phyloP scores from a whole-genome alignment of 2,888 invertebrate species.

The Dynastes tityus region DNA sequence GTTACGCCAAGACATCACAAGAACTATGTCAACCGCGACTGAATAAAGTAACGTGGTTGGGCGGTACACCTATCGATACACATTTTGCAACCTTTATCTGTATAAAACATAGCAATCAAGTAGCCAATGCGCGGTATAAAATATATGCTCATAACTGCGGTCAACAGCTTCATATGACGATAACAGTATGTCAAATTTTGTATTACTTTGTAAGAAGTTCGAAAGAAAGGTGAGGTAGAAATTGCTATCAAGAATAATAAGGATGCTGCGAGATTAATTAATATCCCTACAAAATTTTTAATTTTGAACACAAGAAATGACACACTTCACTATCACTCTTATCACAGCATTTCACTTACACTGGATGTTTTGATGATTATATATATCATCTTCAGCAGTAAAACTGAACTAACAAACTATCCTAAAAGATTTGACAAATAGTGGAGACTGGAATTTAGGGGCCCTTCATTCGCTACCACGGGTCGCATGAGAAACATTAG shows the following conservation, averaged over 20 bases:
- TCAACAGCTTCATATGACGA: constrained; percentile 30
- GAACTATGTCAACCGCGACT: neutral
- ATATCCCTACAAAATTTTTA: no score
- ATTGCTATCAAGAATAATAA: neutral
- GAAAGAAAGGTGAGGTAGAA: constrained; percentile 31
- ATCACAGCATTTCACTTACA: no score
- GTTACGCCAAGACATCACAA: neutral
- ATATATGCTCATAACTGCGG: constrained; percentile 27
- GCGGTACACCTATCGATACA: constrained; percentile 4
- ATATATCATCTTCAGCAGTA: no score
- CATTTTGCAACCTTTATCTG: neutral
- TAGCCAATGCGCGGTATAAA: constrained; percentile 26
- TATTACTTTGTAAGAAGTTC: neutral
- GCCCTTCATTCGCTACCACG: no score
- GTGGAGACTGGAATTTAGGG: no score
- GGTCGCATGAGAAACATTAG: no score
- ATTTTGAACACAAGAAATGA: no score
- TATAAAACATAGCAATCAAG: constrained; percentile 23
- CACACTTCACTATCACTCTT: no score
- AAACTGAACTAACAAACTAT: no score
- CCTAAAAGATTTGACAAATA: no score
- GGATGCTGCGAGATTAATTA: no score
- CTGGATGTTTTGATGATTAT: no score
- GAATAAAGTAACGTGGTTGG: neutral
- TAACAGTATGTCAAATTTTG: constrained; percentile 43